These are phyloP conservation scores for Drosophila infuscata DNA, from an alignment of 2,888 invertebrate species.

Conservation along the genomic window DNA sequence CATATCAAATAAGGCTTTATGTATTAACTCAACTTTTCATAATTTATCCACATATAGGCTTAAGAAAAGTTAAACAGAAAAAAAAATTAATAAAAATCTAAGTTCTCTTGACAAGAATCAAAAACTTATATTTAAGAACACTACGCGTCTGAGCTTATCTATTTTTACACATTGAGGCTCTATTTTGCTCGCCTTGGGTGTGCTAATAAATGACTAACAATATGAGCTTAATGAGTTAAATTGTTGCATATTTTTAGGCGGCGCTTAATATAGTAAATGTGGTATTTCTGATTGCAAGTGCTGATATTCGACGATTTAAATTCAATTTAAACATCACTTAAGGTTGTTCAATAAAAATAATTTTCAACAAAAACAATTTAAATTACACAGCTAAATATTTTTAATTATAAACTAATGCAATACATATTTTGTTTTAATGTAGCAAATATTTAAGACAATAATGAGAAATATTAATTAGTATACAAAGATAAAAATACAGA, in stretches of 20 bases:
- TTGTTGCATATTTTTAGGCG: conserved; percentile 13
- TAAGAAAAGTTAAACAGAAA: background rate
- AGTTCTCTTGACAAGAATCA: background rate
- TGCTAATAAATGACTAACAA: background rate
- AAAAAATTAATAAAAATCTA: no score
- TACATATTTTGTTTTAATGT: background rate
- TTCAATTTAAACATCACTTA: background rate
- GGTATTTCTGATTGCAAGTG: background rate
- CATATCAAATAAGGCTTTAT: background rate
- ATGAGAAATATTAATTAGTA: background rate
- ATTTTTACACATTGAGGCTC: no score
- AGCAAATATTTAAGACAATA: background rate
- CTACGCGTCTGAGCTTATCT: background rate
- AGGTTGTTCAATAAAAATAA: background rate
- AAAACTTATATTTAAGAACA: background rate
- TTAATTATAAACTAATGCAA: background rate
- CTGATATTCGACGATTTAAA: background rate
- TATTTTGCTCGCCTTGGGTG: background rate
- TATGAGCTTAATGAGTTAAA: background rate
- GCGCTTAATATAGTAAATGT: background rate
- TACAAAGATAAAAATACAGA: background rate
- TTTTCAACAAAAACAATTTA: background rate
- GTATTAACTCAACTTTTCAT: background rate
- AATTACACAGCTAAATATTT: background rate
- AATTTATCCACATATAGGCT: background rate